Evolutionary conservation across 2,888 invertebrate species (phyloP), one percentile per base, ranked within the genome.

Genomic region (Ichneumon xanthorius): DNA sequence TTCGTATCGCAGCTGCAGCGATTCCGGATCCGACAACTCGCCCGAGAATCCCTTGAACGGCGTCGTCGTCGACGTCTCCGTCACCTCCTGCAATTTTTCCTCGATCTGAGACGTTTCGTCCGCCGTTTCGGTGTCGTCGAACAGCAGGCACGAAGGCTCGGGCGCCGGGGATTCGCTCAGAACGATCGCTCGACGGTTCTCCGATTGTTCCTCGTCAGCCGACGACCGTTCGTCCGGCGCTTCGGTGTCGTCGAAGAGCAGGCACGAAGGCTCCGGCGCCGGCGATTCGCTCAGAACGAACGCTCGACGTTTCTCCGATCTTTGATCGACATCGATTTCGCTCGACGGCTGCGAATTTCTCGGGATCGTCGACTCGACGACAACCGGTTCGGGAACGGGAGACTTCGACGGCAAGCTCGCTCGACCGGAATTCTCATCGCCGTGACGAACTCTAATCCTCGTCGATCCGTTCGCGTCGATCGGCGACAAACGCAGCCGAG

Each of bases 401-500:
- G 14, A n/a, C 55, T 68, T 70, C 9, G 22, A 2, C 19, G 40
- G 26, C 45, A 26, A 48, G 2, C 3, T 68, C 16, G 22, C 26
- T 0, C 2, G 22, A 4, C 40, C n/a, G 33, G 55, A 78, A 37
- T 68, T 30, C 5, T 33, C 58, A 33, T 61, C 19, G 9, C 45
- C 33, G 19, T 33, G 37, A 14, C 40, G 19, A 26, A 22, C 2
- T 4, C 7, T 48, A 19, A 14, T n/a, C 9, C 14, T 40, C 40
- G 1, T 37, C 5, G 61, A 26, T 4, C 26, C 61, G 16, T 68
- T 19, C 37, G 14, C 70, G 45, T 67, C 30, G 72, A 91, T 91
- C 22, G 91, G 91, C 16, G 91, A 91, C 5, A 89, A 61, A 7
- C 40, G 30, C 45, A 87, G 37, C 22, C n/a, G 55, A 45, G 71